Base-by-base conservation (phyloP, 2,113 vertebrate species). In the Ictidomys tridecemlineatus region DNA sequence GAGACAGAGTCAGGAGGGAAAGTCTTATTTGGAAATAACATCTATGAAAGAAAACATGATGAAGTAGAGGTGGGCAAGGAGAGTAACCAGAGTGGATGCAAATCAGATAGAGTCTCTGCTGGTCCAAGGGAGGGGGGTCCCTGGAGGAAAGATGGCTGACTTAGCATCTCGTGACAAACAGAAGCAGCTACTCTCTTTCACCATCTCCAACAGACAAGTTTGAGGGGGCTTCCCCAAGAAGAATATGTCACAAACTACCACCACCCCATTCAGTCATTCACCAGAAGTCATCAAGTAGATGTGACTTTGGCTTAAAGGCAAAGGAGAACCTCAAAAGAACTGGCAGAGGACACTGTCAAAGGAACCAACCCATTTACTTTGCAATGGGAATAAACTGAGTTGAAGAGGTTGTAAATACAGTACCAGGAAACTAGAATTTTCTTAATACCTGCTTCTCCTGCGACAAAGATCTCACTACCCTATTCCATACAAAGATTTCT, bases 171-270 rank as follows among this genome's bases (percentile, higher is more conserved):
- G 0, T 16, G 0, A 10, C 20, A 5, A 5, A 30, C 34, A 65
- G 30, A 65, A 56, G 22, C 3, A 34, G 61, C 4, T 70, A 30
- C 34, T 13, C 4, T 77, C 5, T 20, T 10, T 8, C 26, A 13
- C 0, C 8, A 4, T 4, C 28, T 61, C 20, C n/a, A 4, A 4
- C 22, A 45, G 10, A 53, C 16, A 20, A 11, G 63, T 34, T 28
- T 6, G 5, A 8, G 18, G 20, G 42, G 26, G 3, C 8, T 42
- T 10, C 13, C 8, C 65, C 67, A 69, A 48, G 10, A 48, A 48
- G 1, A 42, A 13, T 0, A 10, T 12, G 2, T 26, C 16, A 9
- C 34, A 85, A 9, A 6, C 26, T 51, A 2, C 2, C 0, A 73
- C 4, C 5, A 20, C 10, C 30, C 51, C 20, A 77, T 20, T 70